Base-by-base conservation (phyloP, 2,888 invertebrate species). In the Ptychoptera contaminata region DNA sequence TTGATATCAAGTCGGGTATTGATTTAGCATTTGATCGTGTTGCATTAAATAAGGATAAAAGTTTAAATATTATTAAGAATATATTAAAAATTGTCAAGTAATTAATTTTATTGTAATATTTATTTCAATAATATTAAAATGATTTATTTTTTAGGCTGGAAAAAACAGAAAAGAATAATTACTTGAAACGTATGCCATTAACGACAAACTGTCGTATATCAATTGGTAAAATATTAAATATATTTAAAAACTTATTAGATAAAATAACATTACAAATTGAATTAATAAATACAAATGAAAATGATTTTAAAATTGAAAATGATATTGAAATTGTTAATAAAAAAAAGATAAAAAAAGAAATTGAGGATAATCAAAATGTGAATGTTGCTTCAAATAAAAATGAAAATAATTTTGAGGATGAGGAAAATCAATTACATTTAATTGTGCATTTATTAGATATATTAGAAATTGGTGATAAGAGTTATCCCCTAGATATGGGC, bases 391-490 rank as follows among this genome's bases (percentile, higher is more conserved):
- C 16, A n/a, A 32, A 32, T 11, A 32, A 4, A 11, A 32, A 11
- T 11, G n/a, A 7, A 2, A 9, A 32, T 32, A n/a, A 32, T n/a
- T 32, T 35, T 2, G 34, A 42, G 16, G 11, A 34, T 30, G 30
- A 34, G 8, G 11, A 35, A 49, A 45, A 46, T 36, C 52, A 52
- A 37, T 58, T 65, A 12, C 75, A 76, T 55, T 67, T 72, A 7
- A 69, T 78, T 37, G 69, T 72, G 1, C 73, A 76, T 60, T 64
- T 82, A 37, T 56, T 86, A 15, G 78, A 82, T 52, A 66, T 74
- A 38, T 69, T 82, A 35, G 76, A 78, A 51, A 67, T 77, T 50
- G 74, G 79, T 0, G 71, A 73, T 0, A 71, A 69, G 1, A 66
- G 68, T 40, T 67, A 71, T 34, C 71, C 73, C 12, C 69, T 77